A percentile compares a stretch with the other conserved stretches of the same genome.
phyloP scores from a whole-genome alignment of 2,888 invertebrate species.

The Vannuccia rotundouncinata region DNA sequence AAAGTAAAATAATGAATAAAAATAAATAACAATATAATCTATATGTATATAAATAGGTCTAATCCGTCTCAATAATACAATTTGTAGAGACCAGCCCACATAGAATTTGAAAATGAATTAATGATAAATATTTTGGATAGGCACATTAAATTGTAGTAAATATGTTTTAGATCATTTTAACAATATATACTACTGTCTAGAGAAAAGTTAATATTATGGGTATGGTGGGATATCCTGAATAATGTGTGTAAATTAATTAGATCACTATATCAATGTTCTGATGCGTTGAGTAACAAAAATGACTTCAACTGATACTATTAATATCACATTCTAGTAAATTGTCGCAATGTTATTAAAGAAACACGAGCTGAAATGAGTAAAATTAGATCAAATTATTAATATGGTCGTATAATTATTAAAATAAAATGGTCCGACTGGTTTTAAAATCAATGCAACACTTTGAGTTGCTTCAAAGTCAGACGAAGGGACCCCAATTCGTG shows the following conservation, averaged over 20 bases:
- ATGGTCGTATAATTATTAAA: not conserved
- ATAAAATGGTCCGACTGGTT: not conserved
- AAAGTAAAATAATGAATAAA: not conserved
- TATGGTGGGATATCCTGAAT: no score
- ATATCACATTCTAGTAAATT: no score
- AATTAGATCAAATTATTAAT: no score
- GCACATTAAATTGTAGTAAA: not conserved
- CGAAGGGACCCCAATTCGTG: slow-evolving; percentile 2
- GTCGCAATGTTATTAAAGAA: not conserved
- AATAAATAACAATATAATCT: not conserved
- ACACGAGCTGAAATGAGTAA: no score
- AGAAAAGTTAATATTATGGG: not conserved
- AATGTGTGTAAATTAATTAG: no score
- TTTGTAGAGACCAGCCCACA: not conserved
- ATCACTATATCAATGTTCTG: no score
- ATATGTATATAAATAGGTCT: not conserved
- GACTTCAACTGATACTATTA: no score
- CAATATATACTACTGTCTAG: not conserved
- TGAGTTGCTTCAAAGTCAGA: not conserved
- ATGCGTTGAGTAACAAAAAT: no score
- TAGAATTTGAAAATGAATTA: not conserved
- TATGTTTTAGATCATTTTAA: not conserved
- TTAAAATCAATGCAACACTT: not conserved
- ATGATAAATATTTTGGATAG: not conserved
- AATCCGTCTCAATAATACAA: not conserved